A percentile compares a stretch with the other conserved stretches of the same genome.
These are phyloP conservation scores for Guaruba guarouba DNA, from an alignment of 2,113 vertebrate genomes.

Conservation along the genomic window DNA sequence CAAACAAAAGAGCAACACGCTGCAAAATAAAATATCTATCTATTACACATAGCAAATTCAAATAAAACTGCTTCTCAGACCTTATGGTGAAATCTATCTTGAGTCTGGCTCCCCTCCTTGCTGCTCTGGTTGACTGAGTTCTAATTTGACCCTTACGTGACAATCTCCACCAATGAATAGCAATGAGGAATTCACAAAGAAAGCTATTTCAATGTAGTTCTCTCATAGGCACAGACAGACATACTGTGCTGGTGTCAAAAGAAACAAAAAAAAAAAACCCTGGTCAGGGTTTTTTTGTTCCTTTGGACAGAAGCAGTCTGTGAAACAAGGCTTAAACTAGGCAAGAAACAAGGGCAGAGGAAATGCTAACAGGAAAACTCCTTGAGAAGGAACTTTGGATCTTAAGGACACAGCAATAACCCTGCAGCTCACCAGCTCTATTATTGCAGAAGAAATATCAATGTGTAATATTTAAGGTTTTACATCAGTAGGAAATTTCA, in stretches of 20 bases:
- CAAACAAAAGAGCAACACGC: not conserved
- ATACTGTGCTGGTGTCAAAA: conserved; percentile 44
- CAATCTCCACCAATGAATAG: conserved; percentile 51
- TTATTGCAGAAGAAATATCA: not conserved
- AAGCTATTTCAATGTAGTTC: conserved; percentile 29
- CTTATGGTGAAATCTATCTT: not conserved
- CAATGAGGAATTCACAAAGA: conserved; percentile 63
- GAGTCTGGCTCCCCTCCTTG: not conserved
- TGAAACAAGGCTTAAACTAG: conserved; percentile 33
- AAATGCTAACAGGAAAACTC: conserved; percentile 13
- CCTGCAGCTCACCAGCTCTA: not conserved
- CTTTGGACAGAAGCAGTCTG: conserved; percentile 27
- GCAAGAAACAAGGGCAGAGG: not conserved
- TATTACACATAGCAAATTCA: not conserved
- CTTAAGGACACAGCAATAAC: not conserved
- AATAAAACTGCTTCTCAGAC: conserved; percentile 1
- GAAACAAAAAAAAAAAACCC: conserved; percentile 19
- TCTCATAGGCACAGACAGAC: conserved; percentile 38
- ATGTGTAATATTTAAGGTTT: not conserved
- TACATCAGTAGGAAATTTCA: not conserved
- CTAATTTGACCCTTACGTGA: conserved; percentile 48
- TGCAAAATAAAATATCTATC: not conserved
- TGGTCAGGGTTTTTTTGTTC: not conserved
- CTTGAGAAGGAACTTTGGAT: not conserved
- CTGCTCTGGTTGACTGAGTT: conserved; percentile 42